Evolutionary conservation across 2,113 vertebrate genomes (phyloP).

Genomic region (Peromyscus maniculatus): DNA sequence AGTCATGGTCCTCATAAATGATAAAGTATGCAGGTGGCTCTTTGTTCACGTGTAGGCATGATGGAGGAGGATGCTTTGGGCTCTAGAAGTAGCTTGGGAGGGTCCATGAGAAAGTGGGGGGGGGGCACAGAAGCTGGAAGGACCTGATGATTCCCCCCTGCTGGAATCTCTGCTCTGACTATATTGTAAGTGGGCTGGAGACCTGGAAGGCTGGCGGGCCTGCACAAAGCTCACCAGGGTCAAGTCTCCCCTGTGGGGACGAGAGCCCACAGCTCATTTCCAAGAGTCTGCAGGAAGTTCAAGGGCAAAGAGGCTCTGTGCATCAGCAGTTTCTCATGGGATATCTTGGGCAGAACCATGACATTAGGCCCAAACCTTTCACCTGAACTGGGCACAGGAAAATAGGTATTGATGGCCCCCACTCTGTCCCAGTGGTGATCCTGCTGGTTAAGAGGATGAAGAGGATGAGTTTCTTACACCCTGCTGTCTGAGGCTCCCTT

Average conservation of each 20-base stretch:
- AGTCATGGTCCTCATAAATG: not conserved
- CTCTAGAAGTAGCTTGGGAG: not conserved
- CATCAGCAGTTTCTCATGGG: not conserved
- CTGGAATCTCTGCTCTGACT: not conserved
- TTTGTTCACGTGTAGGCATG: not conserved
- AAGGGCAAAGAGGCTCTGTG: not conserved
- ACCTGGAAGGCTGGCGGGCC: not conserved
- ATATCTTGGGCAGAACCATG: not conserved
- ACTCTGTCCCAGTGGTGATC: not conserved
- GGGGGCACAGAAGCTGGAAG: not conserved
- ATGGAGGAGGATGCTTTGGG: not conserved
- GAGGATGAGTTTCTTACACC: too few species aligned
- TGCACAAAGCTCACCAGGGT: not conserved
- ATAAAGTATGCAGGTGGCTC: not conserved
- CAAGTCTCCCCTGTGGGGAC: not conserved
- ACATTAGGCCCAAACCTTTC: too few species aligned
- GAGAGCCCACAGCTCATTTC: not conserved
- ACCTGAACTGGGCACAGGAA: not conserved
- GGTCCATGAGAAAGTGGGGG: not conserved
- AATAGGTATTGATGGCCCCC: too few species aligned
- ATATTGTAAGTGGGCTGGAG: not conserved
- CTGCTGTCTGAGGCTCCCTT: not conserved
- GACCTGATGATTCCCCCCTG: not conserved
- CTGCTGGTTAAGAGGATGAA: not conserved
- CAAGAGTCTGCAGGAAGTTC: not conserved